phyloP scores from a whole-genome alignment of 2,888 invertebrate genomes.

The Netelia melanura region DNA sequence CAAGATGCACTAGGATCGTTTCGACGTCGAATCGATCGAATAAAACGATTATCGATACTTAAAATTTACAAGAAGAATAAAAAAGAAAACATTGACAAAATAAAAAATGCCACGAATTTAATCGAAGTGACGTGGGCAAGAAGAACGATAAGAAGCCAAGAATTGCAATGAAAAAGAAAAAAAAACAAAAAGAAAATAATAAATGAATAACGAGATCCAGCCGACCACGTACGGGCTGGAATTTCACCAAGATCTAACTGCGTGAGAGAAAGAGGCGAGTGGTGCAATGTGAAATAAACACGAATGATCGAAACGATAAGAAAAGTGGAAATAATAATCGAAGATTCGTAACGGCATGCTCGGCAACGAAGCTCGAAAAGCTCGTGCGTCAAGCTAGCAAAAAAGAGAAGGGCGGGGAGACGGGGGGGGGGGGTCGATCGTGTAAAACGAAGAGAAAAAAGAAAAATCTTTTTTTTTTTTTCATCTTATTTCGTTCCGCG shows the following conservation, averaged over 20 bases:
- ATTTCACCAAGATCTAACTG: not conserved
- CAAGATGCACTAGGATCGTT: slow-evolving; percentile 39
- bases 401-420: too few species aligned
- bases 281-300: slow-evolving; percentile 22
- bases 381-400: slow-evolving; percentile 10
- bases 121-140: too few species aligned
- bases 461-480: not conserved
- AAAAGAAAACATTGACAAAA: slow-evolving; percentile 6
- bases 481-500: slow-evolving; percentile 8
- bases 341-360: slow-evolving; percentile 4
- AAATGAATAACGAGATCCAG: too few species aligned
- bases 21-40: not conserved
- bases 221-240: not conserved
- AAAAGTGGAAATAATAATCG: slow-evolving; percentile 28
- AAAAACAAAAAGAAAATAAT: too few species aligned
- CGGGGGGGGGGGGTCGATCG: slow-evolving; percentile 18
- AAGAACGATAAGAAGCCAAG: too few species aligned
- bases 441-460: slow-evolving; percentile 48
- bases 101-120: too few species aligned
- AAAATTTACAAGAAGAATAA: not conserved
- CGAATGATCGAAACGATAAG: slow-evolving; percentile 27
- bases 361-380: slow-evolving; percentile 12
- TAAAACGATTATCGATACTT: not conserved
- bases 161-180: too few species aligned
- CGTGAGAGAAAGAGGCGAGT: not conserved